A percentile compares a stretch with the other conserved stretches of the same genome.
Evolutionary conservation across 1,140 invertebrate species (phyloP).

Genomic region (Coptotermes formosanus): DNA sequence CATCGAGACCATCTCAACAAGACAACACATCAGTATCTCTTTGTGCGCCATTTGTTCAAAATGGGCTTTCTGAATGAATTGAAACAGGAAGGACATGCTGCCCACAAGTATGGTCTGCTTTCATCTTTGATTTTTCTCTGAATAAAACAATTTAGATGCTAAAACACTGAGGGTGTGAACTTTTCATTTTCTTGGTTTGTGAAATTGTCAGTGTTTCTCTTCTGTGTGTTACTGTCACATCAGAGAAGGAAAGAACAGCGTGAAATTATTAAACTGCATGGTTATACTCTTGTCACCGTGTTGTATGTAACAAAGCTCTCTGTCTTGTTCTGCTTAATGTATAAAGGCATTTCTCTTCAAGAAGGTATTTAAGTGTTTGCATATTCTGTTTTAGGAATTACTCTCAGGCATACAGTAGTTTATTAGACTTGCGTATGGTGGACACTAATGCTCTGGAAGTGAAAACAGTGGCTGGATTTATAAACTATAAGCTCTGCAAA

Average conservation of each 20-base stretch:
- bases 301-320: no score
- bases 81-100: constrained; percentile 82
- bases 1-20: constrained; percentile 91
- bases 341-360: neutral
- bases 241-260: no score
- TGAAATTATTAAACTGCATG: no score
- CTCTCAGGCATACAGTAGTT: constrained; percentile 84
- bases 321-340: no score
- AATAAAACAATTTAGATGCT: no score
- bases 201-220: no score
- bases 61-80: constrained; percentile 95
- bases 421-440: constrained; percentile 81
- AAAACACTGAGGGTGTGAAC: no score
- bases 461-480: constrained; percentile 89
- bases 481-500: constrained; percentile 94
- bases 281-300: no score
- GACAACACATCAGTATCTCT: constrained; percentile 85
- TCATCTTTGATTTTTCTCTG: constrained; percentile 33
- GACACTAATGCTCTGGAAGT: constrained; percentile 92
- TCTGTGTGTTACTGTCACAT: no score
- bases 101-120: constrained; percentile 70
- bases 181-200: no score
- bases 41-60: constrained; percentile 96
- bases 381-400: constrained; percentile 72
- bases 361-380: neutral